Conservation (phyloP, 2,113 vertebrate species). For the Alligator sinensis region DNA sequence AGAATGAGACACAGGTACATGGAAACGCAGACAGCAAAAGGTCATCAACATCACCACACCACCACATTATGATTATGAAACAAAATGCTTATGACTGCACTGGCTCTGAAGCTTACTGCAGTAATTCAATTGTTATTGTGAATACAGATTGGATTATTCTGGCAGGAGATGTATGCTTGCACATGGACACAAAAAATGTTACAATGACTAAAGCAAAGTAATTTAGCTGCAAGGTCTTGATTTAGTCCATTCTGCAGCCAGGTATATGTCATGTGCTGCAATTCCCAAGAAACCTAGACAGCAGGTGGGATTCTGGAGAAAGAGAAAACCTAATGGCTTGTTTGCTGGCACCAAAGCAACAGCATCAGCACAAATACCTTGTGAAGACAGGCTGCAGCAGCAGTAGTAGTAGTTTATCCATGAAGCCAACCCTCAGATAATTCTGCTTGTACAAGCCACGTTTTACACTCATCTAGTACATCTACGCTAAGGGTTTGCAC, state of each 20-base stretch:
- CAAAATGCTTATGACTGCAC: slow-evolving; percentile 57
- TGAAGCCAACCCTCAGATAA: neutral
- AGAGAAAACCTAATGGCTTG: neutral
- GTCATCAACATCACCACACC: slow-evolving; percentile 61
- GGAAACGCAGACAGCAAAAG: slow-evolving; percentile 56
- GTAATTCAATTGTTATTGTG: slow-evolving; percentile 73
- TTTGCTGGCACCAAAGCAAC: neutral
- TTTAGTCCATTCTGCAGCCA: neutral
- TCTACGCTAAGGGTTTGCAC: fast-evolving
- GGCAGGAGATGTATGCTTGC: slow-evolving; percentile 35
- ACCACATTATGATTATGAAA: slow-evolving; percentile 48
- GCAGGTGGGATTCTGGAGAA: neutral
- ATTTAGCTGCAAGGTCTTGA: neutral
- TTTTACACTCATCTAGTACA: neutral
- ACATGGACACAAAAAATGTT: slow-evolving; percentile 16
- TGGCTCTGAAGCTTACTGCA: slow-evolving; percentile 52
- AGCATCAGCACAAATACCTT: neutral
- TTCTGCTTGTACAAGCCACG: neutral
- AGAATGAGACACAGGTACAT: slow-evolving; percentile 60
- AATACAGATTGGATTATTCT: slow-evolving; percentile 71
- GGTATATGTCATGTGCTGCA: neutral
- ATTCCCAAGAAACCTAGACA: neutral
- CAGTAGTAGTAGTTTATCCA: neutral
- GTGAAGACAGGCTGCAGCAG: neutral
- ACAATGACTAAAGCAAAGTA: slow-evolving; percentile 7